Evolutionary conservation across 2,797 vertebrate genomes (phyloP), one percentile per base, ranked within the genome.

Genomic region (Pelodytes ibericus): DNA sequence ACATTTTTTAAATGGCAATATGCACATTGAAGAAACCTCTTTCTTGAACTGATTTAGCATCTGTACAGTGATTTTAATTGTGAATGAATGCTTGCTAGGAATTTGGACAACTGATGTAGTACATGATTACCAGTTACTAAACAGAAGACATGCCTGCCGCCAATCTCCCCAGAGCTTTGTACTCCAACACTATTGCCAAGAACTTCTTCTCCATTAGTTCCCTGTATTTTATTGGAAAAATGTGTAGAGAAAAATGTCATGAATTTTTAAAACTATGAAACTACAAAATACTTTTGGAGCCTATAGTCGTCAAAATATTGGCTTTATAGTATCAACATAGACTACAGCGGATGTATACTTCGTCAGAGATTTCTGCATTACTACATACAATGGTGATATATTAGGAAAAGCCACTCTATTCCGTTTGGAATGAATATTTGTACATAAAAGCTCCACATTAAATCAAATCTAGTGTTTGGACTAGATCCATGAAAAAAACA

Each of bases 11-110:
- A n/a, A n/a, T n/a, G n/a, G 11, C 11, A 5, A 36, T 36, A 36
- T 36, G 33, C 33, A 1, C 33, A 36, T 56, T 56, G 24, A 56
- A 22, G n/a, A 56, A 56, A 56, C 7, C 2, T 22, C 51, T 16
- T 15, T 27, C 9, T 27, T 11, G 7, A 44, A 4, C 24, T 26
- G 15, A 18, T 59, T 66, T 49, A 26, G 51, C 22, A 41, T 68
- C 15, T 36, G 24, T 51, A 53, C 71, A 72, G 66, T 81, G 79
- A 75, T 66, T 80, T 84, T 80, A 81, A 70, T 82, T 82, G 62
- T 82, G 22, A 18, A 25, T 30, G 61, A 58, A 62, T 61, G 36
- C 9, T 58, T 73, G 16, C 0, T 1, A 81, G 60, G 75, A 84
- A 56, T 80, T 58, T 24, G 49, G 72, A 64, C 77, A 61, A 60